These are phyloP conservation scores for Myoxocephalus aenaeus DNA, from an alignment of 2,797 vertebrate genomes.

Conservation along the genomic window DNA sequence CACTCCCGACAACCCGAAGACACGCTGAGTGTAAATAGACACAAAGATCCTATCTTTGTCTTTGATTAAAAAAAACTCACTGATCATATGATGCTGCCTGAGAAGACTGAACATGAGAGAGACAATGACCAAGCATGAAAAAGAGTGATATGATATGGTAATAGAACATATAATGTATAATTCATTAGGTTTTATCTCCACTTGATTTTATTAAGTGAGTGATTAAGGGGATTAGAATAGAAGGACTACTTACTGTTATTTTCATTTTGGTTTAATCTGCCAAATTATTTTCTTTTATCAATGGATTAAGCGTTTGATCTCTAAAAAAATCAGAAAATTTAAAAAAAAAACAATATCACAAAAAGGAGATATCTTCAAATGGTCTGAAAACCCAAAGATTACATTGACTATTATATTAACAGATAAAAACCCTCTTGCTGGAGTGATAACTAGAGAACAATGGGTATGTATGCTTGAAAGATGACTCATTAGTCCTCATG, in stretches of 20 bases:
- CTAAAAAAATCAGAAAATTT: neutral
- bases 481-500: neutral
- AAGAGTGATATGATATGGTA: neutral
- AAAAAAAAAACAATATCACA: neutral
- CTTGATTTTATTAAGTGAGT: neutral
- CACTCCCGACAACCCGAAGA: conserved; percentile 38
- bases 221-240: neutral
- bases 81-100: conserved; percentile 25
- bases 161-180: neutral
- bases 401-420: neutral
- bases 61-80: conserved; percentile 58
- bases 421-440: neutral
- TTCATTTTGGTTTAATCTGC: neutral
- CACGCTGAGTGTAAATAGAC: conserved; percentile 36
- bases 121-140: conserved; percentile 30
- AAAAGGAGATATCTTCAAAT: neutral
- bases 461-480: neutral
- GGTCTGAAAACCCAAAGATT: neutral
- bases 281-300: neutral
- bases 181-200: neutral
- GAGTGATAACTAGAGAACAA: neutral
- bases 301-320: neutral
- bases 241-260: neutral
- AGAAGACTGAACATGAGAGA: conserved; percentile 30
- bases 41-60: conserved; percentile 42